Base-by-base conservation (phyloP, 2,888 invertebrate species). In the Falcaria lacertinaria region DNA sequence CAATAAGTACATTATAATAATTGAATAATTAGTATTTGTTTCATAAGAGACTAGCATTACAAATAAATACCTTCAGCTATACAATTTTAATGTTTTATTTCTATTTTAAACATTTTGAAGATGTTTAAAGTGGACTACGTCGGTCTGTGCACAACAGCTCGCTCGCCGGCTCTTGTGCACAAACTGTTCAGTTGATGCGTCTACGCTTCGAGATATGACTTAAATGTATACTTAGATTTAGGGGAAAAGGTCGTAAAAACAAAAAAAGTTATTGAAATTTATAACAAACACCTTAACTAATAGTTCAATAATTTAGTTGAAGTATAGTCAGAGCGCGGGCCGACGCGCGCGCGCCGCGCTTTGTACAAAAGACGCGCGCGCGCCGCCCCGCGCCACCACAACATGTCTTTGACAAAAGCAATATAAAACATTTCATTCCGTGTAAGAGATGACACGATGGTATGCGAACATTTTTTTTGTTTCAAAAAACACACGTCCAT, bases 11-110 rank as follows among this genome's bases (percentile, higher is more conserved):
- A 83, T 88, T 89, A 88, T 80, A 85, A 87, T 89, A 88, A 89
- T 88, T 88, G 87, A 88, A 88, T 89, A 86, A 85, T 89, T 89
- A 89, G 87, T 89, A 86, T 87, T 86, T 83, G 84, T 85, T 88
- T 88, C 86, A 87, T 87, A 88, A 88, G 87, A 89, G 85, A 88
- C 89, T 89, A 89, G 89, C 88, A 87, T 87, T 88, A 89, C 86
- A 88, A 89, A 89, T 87, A 84, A 89, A 89, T 87, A 88, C 80
- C 82, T 84, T 87, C 88, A 87, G 88, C 88, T 89, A 89, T 88
- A 88, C 87, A 86, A 85, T 84, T 80, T 87, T 77, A 81, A 86
- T 85, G 84, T 86, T 82, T n/a, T 82, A 80, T 83, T 81, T 80
- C 82, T 84, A 84, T 85, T 82, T 81, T 77, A 85, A 88, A 87